phyloP scores from a whole-genome alignment of 2,888 invertebrate species.

The Acronicta alni region DNA sequence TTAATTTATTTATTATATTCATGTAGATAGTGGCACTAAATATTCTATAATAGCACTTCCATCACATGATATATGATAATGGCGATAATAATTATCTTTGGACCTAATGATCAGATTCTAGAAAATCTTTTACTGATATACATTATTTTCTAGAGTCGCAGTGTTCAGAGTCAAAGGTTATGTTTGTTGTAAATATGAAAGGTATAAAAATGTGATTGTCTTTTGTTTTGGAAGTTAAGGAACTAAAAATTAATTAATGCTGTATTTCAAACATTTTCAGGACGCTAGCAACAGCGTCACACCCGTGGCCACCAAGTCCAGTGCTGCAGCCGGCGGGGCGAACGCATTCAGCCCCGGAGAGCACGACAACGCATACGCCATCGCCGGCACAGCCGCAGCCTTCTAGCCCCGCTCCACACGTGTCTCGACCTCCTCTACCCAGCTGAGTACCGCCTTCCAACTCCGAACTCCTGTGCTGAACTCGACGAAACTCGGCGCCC shows the following conservation, averaged over 20 bases:
- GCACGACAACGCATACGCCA: conserved; percentile 82
- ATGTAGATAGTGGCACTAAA: background rate
- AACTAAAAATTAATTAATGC: too few species aligned
- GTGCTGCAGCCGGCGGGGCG: conserved; percentile 92
- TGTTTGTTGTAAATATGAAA: too few species aligned
- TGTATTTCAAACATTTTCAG: conserved; percentile 70
- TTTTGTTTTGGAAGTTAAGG: too few species aligned
- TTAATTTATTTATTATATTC: too few species aligned
- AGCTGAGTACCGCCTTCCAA: conserved; percentile 90
- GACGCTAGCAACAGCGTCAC: conserved; percentile 90
- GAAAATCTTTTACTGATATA: too few species aligned
- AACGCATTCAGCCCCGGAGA: conserved; percentile 93
- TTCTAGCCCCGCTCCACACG: conserved; percentile 79
- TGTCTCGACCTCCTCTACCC: conserved; percentile 83
- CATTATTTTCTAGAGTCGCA: too few species aligned
- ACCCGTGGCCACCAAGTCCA: conserved; percentile 95
- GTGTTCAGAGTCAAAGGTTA: too few species aligned
- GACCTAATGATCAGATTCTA: too few species aligned
- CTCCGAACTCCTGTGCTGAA: conserved; percentile 90
- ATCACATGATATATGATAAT: too few species aligned
- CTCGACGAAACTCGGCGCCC: conserved; percentile 88
- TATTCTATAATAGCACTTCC: background rate
- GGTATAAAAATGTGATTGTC: too few species aligned
- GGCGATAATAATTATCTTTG: too few species aligned
- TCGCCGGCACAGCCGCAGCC: conserved; percentile 85